These are phyloP conservation scores for Crocallis elinguaria DNA, from an alignment of 2,888 invertebrate genomes.

Conservation along the genomic window DNA sequence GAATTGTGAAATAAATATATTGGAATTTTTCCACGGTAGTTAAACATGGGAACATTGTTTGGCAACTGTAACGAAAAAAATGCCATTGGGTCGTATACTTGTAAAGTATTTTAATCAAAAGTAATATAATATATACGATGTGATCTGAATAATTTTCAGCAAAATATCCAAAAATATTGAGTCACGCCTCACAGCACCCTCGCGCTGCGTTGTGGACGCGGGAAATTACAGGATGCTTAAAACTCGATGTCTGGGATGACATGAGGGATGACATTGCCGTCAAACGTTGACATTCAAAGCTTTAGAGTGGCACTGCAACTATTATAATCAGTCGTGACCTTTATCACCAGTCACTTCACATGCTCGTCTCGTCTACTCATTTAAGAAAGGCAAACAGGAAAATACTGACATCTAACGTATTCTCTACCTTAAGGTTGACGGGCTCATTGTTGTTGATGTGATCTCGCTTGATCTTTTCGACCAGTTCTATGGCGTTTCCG, in stretches of 20 bases:
- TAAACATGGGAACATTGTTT: background rate
- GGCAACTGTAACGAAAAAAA: no score
- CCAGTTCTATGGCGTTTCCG: slow-evolving; percentile 58
- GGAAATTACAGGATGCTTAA: no score
- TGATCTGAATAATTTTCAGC: background rate
- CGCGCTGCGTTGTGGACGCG: background rate
- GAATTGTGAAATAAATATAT: no score
- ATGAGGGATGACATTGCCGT: no score
- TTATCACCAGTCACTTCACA: no score
- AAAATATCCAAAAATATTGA: background rate
- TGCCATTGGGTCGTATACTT: no score
- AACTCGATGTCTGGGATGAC: no score
- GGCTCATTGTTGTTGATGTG: slow-evolving; percentile 52
- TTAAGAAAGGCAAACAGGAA: no score
- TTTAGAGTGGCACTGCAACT: no score
- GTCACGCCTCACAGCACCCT: background rate
- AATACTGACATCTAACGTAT: background rate
- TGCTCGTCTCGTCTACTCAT: no score
- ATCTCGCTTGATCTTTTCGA: slow-evolving; percentile 60
- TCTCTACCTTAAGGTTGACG: slow-evolving; percentile 63
- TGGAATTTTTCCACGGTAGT: background rate
- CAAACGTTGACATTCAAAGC: no score
- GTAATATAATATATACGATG: background rate
- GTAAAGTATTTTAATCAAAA: slow-evolving; percentile 15
- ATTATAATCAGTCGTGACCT: no score